phyloP scores from a whole-genome alignment of 2,888 invertebrate species.

The Cancer borealis region DNA sequence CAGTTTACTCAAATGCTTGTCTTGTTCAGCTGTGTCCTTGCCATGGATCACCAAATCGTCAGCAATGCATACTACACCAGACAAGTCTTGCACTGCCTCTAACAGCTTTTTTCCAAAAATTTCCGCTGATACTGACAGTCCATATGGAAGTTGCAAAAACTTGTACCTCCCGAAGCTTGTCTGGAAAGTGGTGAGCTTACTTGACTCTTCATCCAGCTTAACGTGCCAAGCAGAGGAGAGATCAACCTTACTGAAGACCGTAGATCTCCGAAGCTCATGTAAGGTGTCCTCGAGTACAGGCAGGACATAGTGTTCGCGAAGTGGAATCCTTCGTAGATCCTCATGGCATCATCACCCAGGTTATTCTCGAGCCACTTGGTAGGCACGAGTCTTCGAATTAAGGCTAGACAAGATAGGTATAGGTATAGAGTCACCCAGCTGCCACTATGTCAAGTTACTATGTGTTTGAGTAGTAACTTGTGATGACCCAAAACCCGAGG shows the following conservation, averaged over 20 bases:
- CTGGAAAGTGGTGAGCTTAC: conserved; percentile 47
- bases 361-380: background rate
- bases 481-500: too few species aligned
- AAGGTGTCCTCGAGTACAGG: conserved; percentile 51
- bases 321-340: background rate
- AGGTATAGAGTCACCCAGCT: too few species aligned
- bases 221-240: conserved; percentile 52
- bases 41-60: conserved; percentile 55
- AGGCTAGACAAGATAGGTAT: too few species aligned
- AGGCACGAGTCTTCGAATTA: too few species aligned
- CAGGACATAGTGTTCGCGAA: conserved; percentile 10
- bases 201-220: conserved; percentile 45
- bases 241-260: conserved; percentile 43
- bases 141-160: conserved; percentile 32
- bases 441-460: too few species aligned
- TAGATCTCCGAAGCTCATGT: conserved; percentile 27
- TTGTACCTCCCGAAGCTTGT: conserved; percentile 51
- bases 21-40: conserved; percentile 15
- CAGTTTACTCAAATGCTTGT: background rate
- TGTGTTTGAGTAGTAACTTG: too few species aligned
- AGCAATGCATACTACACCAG: conserved; percentile 53
- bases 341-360: background rate
- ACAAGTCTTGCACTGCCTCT: background rate
- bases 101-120: conserved; percentile 30
- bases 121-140: conserved; percentile 45